These are phyloP conservation scores for Eristalis arbustorum DNA, from an alignment of 2,888 invertebrate species.

Conservation along the genomic window DNA sequence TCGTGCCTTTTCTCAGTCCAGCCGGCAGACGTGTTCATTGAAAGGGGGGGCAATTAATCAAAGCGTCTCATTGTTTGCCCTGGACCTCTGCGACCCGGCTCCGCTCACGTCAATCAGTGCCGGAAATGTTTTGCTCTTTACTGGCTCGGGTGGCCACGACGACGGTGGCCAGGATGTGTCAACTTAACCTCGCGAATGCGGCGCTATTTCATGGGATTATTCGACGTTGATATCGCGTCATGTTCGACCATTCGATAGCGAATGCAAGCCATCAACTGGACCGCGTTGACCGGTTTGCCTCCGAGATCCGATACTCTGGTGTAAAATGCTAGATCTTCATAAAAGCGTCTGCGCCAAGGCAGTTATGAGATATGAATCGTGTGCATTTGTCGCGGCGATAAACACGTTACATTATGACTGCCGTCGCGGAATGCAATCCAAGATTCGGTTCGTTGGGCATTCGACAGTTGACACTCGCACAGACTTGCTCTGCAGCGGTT, in stretches of 20 bases:
- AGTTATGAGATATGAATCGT: background rate
- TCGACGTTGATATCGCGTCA: background rate
- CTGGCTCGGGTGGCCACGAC: conserved; percentile 52
- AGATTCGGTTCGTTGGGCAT: background rate
- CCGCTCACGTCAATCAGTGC: conserved; percentile 13
- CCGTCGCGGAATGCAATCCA: background rate
- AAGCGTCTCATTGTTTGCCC: conserved; percentile 60
- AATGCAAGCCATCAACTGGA: background rate
- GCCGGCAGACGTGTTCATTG: conserved; percentile 60
- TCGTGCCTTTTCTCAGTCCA: conserved; percentile 38
- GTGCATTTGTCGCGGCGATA: background rate
- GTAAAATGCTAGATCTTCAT: background rate
- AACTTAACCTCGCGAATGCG: conserved; percentile 27
- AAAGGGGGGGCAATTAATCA: conserved; percentile 68
- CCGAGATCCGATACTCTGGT: background rate
- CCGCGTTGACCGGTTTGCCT: background rate
- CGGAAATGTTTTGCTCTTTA: conserved; percentile 58
- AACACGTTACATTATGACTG: background rate
- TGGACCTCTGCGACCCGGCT: background rate
- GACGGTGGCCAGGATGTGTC: conserved; percentile 54
- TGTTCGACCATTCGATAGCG: background rate
- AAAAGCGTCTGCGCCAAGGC: background rate
- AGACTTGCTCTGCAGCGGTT: background rate
- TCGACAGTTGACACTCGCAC: background rate
- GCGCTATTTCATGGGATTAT: conserved; percentile 22